Evolutionary conservation across 2,888 invertebrate genomes (phyloP).

Genomic region (Andrena trimmerana): DNA sequence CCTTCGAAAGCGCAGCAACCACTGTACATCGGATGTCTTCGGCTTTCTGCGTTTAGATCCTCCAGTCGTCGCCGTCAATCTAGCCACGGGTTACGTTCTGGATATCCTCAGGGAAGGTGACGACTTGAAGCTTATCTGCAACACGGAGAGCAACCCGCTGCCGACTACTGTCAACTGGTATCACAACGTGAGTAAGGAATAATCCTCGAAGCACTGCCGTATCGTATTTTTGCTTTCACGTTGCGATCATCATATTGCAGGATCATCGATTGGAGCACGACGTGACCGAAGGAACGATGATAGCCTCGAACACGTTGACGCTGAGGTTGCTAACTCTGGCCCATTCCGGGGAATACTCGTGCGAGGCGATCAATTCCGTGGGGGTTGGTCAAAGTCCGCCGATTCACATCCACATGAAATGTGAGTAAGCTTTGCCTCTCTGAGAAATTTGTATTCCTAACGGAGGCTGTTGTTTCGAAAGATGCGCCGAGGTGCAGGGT

Average conservation of each 20-base stretch:
- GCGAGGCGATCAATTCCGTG: conserved; percentile 92
- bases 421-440: conserved; percentile 87
- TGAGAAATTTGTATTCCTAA: background rate
- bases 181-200: conserved; percentile 89
- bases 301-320: conserved; percentile 89
- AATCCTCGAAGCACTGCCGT: background rate
- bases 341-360: conserved; percentile 92
- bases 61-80: conserved; percentile 90
- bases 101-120: conserved; percentile 91
- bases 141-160: conserved; percentile 91
- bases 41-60: conserved; percentile 88
- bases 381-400: conserved; percentile 93
- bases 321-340: conserved; percentile 89
- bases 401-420: conserved; percentile 90
- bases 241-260: conserved; percentile 84
- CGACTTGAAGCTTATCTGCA: conserved; percentile 92
- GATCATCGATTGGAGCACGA: conserved; percentile 89
- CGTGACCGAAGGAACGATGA: conserved; percentile 89
- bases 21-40: background rate
- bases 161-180: conserved; percentile 92
- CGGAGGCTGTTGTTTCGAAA: conserved; percentile 79
- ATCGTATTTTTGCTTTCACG: no score
- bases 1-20: conserved; percentile 55
- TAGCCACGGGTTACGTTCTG: conserved; percentile 88
- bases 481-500: conserved; percentile 92